These are phyloP conservation scores for Capromys pilorides DNA, from an alignment of 2,797 vertebrate species.

Conservation along the genomic window DNA sequence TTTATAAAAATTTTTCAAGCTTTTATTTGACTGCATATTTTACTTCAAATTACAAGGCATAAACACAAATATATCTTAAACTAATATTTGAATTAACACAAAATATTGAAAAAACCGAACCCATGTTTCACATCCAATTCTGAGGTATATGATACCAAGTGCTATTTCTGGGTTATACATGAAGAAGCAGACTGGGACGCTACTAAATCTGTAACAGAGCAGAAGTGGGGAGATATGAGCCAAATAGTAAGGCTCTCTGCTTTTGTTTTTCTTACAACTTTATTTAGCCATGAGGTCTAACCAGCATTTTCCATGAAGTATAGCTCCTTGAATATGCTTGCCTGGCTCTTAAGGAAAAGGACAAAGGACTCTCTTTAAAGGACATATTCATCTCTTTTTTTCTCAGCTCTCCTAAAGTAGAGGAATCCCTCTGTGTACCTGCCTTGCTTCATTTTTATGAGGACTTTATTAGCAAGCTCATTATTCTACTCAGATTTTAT, in stretches of 20 bases:
- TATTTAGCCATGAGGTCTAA: neutral
- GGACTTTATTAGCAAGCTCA: conserved; percentile 18
- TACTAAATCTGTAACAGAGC: neutral
- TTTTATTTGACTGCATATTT: neutral
- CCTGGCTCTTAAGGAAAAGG: neutral
- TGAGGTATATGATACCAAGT: neutral
- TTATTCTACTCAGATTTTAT: conserved; percentile 3
- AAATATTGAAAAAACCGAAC: neutral
- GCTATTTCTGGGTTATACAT: neutral
- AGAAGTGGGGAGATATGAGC: neutral
- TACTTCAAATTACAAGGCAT: conserved; percentile 3
- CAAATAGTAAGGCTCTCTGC: neutral
- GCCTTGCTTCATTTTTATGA: neutral
- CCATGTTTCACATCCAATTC: neutral
- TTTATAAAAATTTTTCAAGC: neutral
- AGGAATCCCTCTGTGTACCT: neutral
- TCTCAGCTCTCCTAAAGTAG: neutral
- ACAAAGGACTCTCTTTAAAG: neutral
- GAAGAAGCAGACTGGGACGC: neutral
- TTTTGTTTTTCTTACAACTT: neutral
- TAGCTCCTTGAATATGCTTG: neutral
- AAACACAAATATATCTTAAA: neutral
- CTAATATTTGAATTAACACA: conserved; percentile 24
- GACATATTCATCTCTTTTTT: neutral
- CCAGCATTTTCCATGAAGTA: neutral